Evolutionary conservation across 2,113 vertebrate genomes (phyloP).

Genomic region (Gymnarchus niloticus): DNA sequence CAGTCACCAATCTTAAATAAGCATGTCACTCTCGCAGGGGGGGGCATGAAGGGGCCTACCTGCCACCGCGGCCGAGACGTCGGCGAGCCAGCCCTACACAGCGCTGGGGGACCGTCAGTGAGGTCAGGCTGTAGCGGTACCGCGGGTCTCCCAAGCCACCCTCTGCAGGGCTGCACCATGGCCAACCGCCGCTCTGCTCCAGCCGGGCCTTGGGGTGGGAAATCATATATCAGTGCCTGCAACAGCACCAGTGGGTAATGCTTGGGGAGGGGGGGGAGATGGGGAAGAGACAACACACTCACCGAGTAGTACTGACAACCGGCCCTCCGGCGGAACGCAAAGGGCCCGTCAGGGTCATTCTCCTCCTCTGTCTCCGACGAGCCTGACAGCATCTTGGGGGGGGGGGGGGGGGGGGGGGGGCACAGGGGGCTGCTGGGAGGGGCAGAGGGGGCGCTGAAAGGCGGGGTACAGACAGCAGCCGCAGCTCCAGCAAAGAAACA

Average conservation of each 20-base stretch:
- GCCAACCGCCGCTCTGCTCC: slow-evolving; percentile 82
- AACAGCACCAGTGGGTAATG: background rate
- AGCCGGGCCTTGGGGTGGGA: slow-evolving; percentile 66
- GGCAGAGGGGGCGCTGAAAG: slow-evolving; percentile 47
- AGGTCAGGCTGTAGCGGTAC: slow-evolving; percentile 91
- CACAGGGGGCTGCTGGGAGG: slow-evolving; percentile 77
- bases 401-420: slow-evolving; percentile 61
- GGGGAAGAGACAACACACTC: slow-evolving; percentile 73
- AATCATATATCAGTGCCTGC: background rate
- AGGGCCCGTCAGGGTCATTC: slow-evolving; percentile 93
- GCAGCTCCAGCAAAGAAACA: slow-evolving; percentile 56
- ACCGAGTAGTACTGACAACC: slow-evolving; percentile 97
- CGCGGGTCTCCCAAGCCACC: slow-evolving; percentile 77
- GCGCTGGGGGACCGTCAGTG: slow-evolving; percentile 77
- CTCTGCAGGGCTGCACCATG: slow-evolving; percentile 81
- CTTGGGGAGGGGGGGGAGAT: background rate
- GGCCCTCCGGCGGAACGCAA: slow-evolving; percentile 93
- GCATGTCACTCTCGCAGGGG: background rate
- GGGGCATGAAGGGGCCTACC: slow-evolving; percentile 60
- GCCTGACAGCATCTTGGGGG: slow-evolving; percentile 70
- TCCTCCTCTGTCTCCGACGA: slow-evolving; percentile 97
- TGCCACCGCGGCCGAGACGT: slow-evolving; percentile 87
- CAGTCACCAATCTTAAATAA: no score
- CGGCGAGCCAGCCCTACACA: slow-evolving; percentile 89
- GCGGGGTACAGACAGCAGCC: background rate